Base-by-base conservation (phyloP, 2,888 invertebrate species). In the Beris chalybata region DNA sequence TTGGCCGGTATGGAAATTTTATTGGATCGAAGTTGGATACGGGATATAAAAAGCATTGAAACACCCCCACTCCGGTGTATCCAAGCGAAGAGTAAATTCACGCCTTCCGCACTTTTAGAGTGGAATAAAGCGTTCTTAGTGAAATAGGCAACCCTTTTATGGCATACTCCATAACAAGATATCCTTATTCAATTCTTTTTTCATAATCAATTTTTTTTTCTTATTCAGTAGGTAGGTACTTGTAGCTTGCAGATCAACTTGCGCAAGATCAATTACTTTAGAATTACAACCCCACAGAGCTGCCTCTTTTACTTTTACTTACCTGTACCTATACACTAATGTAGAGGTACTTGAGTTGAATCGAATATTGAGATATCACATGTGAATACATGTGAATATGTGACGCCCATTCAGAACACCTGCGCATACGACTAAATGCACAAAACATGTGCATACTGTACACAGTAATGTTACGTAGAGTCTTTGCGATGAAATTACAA, bases 1-100 rank as follows among this genome's bases (percentile, higher is more conserved):
- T 55, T 55, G 55, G 32, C n/a, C 31, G 55, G 38, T 32, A 55
- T 31, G 55, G 38, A 55, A 55, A 55, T 45, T 58, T 44, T n/a
- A 29, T 29, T 38, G 38, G 38, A 56, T 56, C 43, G 55, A 56
- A 56, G 4, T 5, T 38, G 38, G 38, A 38, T 56, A 30, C n/a
- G 5, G 38, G 38, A 38, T 38, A 38, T 38, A 38, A 38, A 38
- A 38, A 38, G 38, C 38, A 38, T 7, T 38, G 13, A 38, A 38
- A 56, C 43, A 13, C 15, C 55, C 22, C 38, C 38, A 13, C 12
- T 56, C 22, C 13, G 13, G 6, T 13, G 4, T 32, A 13, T 12
- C n/a, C 15, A 5, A 43, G 38, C 1, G 5, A 38, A 38, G 32
- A 31, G 31, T 12, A 32, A 32, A 22, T 22, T 52, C 52, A 52